Evolutionary conservation across 2,113 vertebrate genomes (phyloP), one percentile per base, ranked within the genome.

Genomic region (Platichthys stellatus): DNA sequence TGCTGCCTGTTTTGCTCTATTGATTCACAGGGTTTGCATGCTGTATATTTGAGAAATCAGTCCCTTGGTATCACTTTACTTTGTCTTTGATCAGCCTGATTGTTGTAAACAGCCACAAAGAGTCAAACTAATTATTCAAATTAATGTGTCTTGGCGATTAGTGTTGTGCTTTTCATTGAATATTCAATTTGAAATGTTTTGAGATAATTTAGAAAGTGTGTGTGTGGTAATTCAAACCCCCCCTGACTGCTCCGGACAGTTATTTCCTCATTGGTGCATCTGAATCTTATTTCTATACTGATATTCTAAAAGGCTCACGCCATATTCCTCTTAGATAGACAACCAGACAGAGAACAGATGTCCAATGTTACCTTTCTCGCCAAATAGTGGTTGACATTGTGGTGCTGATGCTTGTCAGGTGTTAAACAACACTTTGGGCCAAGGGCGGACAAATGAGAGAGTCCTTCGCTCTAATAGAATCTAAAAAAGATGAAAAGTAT

Each of bases 1-100:
- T 92, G 93, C 93, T 89, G 93, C 94, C 92, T 94, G 91, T 90
- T 94, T 94, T 90, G 88, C 92, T 94, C 82, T 94, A 94, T 95
- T 94, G 93, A 94, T 95, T 94, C 83, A 83, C 78, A 84, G 88
- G 74, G 87, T 90, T 91, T 89, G 91, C 87, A 72, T 92, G 79
- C 87, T 90, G 90, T 88, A 89, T 90, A 91, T 90, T 90, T 86
- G 80, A 93, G 83, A 90, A 82, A 89, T 83, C 81, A 84, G 79
- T 93, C 93, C 90, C 90, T 82, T 91, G 90, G 87, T 89, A 93
- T 93, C 86, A 84, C 84, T 94, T 95, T 90, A 83, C 80, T 88
- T 76, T 84, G 86, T 76, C 91, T 94, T 94, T 93, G 92, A 94
- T 90, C 91, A 92, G 57, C 63, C 80, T 89, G 87, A 92, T 92